Conservation (phyloP, 2,888 invertebrate genomes). For the Teinopalpus imperialis region DNA sequence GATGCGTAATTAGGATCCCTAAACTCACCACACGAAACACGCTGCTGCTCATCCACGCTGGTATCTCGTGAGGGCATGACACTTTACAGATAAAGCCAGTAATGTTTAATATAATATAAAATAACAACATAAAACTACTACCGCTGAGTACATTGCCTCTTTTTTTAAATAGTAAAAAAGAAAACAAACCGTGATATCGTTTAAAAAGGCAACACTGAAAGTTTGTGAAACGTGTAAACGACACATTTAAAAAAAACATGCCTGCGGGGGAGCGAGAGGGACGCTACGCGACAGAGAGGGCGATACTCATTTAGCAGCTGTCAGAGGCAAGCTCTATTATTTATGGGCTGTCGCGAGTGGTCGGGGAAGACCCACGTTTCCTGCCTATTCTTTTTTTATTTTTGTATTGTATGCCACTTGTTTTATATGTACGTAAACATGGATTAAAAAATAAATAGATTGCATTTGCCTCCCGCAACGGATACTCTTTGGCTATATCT, state of each 20-base stretch:
- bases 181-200: slow-evolving; percentile 2
- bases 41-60: too few species aligned
- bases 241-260: slow-evolving; percentile 36
- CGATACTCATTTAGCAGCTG: slow-evolving; percentile 65
- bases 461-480: too few species aligned
- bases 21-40: too few species aligned
- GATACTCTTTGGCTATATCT: too few species aligned
- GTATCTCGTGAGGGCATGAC: too few species aligned
- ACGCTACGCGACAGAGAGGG: slow-evolving; percentile 36
- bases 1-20: too few species aligned
- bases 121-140: too few species aligned
- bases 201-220: slow-evolving; percentile 13
- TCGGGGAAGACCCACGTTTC: neutral
- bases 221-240: slow-evolving; percentile 20
- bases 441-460: too few species aligned
- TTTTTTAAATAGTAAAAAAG: neutral
- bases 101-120: too few species aligned
- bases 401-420: neutral
- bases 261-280: slow-evolving; percentile 36
- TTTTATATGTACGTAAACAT: neutral
- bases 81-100: too few species aligned
- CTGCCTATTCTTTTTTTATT: slow-evolving; percentile 5
- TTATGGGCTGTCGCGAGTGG: slow-evolving; percentile 43
- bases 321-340: slow-evolving; percentile 66
- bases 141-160: too few species aligned